Evolutionary conservation across 2,113 vertebrate genomes (phyloP), one percentile per base, ranked within the genome.

Genomic region (Peromyscus polionotus): DNA sequence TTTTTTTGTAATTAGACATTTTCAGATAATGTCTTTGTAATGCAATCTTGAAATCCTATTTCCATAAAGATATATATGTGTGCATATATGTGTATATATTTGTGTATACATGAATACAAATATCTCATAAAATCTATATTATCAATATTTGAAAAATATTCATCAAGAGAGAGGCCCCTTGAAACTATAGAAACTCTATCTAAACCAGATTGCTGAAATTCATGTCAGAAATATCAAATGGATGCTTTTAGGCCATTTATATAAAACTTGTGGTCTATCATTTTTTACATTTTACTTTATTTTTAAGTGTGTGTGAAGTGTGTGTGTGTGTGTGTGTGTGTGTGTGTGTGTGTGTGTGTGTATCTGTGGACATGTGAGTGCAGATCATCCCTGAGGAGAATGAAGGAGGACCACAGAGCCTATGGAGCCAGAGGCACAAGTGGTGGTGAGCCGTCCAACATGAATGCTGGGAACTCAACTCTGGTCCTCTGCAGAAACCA

Each of bases 1-100:
- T 77, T 48, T 91, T 95, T 75, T 86, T 95, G 91, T 19, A 85
- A 48, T 89, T 79, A 85, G 65, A 79, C 39, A 90, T 33, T 93
- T 88, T 86, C 7, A 86, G n/a, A 45, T 89, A 3, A n/a, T 93
- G 81, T 42, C 86, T 61, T 85, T 94, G n/a, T 33, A 88, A 85
- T 42, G 3, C 36, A 81, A 94, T 81, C 54, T 85, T 90, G 36
- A 89, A 93, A 80, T 61, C 70, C 73, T 59, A 73, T 51, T 26
- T 67, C 89, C 16, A 11, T 67, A 94, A 93, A 96, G 24, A 94
- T 33, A 95, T 90, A 57, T 85, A 77, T 70, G 0, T 57, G 24
- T 48, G 20, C n/a, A 14, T 11, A 19, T 59, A 24, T 54, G 57
- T 65, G 17, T 33, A 22, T 57, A 6, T 63, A 51, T 90, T 33